These are phyloP conservation scores for Dipodomys ordii DNA, from an alignment of 2,113 vertebrate genomes.

Conservation along the genomic window DNA sequence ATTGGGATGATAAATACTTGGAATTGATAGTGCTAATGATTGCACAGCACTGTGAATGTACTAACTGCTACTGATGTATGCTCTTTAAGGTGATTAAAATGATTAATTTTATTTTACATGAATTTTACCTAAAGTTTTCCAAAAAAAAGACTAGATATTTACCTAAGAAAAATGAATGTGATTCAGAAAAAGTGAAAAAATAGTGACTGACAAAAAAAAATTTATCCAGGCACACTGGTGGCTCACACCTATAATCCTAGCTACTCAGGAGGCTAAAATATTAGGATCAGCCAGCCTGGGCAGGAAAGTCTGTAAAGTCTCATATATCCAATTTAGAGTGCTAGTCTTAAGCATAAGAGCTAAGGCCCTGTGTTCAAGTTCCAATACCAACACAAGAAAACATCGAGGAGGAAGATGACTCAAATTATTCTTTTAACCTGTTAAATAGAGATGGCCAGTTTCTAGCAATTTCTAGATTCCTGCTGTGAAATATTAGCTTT, in stretches of 20 bases:
- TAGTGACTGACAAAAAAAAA: no score
- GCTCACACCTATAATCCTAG: no score
- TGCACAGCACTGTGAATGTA: background rate
- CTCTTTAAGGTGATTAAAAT: conserved; percentile 1
- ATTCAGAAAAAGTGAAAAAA: background rate
- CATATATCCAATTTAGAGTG: no score
- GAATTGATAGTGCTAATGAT: background rate
- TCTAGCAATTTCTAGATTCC: conserved; percentile 46
- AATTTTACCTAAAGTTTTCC: conserved; percentile 11
- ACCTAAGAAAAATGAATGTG: conserved; percentile 14
- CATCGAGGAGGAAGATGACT: no score
- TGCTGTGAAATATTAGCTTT: conserved; percentile 68
- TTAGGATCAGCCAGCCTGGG: no score
- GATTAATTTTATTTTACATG: background rate
- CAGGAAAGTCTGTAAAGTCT: no score
- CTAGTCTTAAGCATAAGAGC: no score
- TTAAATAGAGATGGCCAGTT: conserved; percentile 34
- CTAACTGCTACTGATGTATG: background rate
- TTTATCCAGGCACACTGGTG: no score
- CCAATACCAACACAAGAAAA: no score
- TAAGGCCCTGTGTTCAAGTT: no score
- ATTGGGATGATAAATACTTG: background rate
- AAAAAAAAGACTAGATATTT: background rate
- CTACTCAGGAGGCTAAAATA: no score
- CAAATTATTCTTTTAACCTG: background rate